phyloP scores from a whole-genome alignment of 2,113 vertebrate species.

The Notothenia rossii region DNA sequence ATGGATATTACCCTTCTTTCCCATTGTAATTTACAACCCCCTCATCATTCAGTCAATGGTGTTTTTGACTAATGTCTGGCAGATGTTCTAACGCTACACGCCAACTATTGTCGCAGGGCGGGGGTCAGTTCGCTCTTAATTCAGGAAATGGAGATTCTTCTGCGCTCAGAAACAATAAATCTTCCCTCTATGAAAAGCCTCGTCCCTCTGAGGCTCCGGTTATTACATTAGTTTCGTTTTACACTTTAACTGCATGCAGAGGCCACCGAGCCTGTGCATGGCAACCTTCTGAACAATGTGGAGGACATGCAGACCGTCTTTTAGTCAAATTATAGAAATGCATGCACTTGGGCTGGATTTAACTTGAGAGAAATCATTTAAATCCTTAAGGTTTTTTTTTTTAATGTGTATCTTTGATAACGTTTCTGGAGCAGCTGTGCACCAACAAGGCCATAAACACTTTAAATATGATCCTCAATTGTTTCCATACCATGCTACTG shows the following conservation, averaged over 20 bases:
- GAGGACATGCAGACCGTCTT: constrained; percentile 1
- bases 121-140: constrained; percentile 69
- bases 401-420: constrained; percentile 3
- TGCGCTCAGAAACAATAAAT: constrained; percentile 65
- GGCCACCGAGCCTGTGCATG: constrained; percentile 33
- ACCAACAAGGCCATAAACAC: constrained; percentile 9
- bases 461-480: constrained; percentile 35
- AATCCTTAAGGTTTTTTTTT: neutral
- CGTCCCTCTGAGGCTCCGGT: constrained; percentile 55
- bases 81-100: constrained; percentile 76
- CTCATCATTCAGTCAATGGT: constrained; percentile 69
- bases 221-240: constrained; percentile 80
- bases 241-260: constrained; percentile 59
- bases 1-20: constrained; percentile 71
- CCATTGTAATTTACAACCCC: constrained; percentile 77
- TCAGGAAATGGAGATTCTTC: constrained; percentile 78
- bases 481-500: constrained; percentile 17
- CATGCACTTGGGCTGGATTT: neutral
- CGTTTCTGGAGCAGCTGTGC: constrained; percentile 33
- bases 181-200: constrained; percentile 62
- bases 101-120: constrained; percentile 69
- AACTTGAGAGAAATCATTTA: constrained; percentile 9
- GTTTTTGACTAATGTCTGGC: constrained; percentile 81
- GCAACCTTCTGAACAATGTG: constrained; percentile 27
- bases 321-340: neutral